phyloP scores from a whole-genome alignment of 92 coral and sea anemone species.

The Pocillopora meandrina region DNA sequence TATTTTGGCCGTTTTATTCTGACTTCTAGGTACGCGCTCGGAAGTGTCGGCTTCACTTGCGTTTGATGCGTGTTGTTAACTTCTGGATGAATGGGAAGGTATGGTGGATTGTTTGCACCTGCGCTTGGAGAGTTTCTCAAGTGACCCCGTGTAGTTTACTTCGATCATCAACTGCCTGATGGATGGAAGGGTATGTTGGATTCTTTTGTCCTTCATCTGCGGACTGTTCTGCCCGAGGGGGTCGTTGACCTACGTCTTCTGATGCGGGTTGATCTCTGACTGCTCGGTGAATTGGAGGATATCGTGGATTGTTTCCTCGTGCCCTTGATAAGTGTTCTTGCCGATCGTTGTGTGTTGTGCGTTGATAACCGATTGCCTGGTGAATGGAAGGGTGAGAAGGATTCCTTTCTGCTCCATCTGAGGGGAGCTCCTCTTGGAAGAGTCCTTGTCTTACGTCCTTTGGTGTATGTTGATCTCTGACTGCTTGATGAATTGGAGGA shows the following conservation, averaged over 20 bases:
- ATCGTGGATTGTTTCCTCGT: neutral
- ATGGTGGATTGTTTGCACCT: neutral
- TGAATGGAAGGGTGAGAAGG: neutral
- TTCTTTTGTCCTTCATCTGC: too few species aligned
- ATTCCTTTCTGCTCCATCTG: neutral
- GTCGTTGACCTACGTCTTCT: too few species aligned
- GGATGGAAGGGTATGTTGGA: too few species aligned
- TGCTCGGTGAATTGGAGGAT: neutral
- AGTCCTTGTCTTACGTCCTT: too few species aligned
- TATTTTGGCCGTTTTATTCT: neutral
- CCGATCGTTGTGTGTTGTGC: neutral
- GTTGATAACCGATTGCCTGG: constrained; percentile 10
- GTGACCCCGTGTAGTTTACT: too few species aligned
- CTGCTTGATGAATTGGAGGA: too few species aligned
- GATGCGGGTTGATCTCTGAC: neutral
- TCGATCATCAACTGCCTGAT: too few species aligned
- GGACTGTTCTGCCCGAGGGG: too few species aligned
- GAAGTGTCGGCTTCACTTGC: neutral
- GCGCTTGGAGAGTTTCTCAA: neutral
- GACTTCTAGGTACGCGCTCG: neutral
- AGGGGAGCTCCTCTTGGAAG: too few species aligned
- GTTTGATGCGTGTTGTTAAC: neutral
- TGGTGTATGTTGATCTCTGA: too few species aligned
- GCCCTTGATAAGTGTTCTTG: neutral
- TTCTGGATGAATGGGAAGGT: neutral